These are phyloP conservation scores for Tuberolachnus salignus DNA, from an alignment of 2,888 invertebrate genomes.

Conservation along the genomic window DNA sequence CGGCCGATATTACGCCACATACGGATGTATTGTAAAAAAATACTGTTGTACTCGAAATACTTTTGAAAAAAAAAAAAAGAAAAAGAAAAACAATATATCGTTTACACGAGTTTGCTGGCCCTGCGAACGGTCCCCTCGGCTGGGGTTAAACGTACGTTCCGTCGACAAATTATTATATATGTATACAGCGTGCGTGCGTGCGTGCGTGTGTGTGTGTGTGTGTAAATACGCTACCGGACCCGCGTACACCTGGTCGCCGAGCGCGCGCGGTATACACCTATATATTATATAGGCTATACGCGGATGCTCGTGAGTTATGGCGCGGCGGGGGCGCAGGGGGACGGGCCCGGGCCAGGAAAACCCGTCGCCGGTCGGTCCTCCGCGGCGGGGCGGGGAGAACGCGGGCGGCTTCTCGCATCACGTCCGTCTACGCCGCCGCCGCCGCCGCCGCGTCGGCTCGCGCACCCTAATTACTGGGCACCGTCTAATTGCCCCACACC, in stretches of 20 bases:
- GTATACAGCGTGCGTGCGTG: no score
- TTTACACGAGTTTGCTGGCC: no score
- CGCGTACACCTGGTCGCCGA: slow-evolving; percentile 45
- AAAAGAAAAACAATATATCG: no score
- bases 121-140: no score
- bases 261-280: background rate
- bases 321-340: background rate
- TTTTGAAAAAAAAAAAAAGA: no score
- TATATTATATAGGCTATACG: background rate
- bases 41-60: no score
- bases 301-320: slow-evolving; percentile 7
- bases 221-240: slow-evolving; percentile 47
- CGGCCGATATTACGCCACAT: no score
- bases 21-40: no score
- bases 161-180: no score
- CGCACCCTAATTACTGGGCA: slow-evolving; percentile 55
- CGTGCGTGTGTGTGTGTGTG: background rate
- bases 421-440: slow-evolving; percentile 19
- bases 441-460: slow-evolving; percentile 47
- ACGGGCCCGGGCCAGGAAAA: background rate
- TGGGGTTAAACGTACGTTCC: no score
- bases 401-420: slow-evolving; percentile 5
- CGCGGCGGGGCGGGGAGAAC: background rate
- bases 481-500: slow-evolving; percentile 55
- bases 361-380: slow-evolving; percentile 11